Conservation (phyloP, 1,140 invertebrate species). For the Whitmania pigra region DNA sequence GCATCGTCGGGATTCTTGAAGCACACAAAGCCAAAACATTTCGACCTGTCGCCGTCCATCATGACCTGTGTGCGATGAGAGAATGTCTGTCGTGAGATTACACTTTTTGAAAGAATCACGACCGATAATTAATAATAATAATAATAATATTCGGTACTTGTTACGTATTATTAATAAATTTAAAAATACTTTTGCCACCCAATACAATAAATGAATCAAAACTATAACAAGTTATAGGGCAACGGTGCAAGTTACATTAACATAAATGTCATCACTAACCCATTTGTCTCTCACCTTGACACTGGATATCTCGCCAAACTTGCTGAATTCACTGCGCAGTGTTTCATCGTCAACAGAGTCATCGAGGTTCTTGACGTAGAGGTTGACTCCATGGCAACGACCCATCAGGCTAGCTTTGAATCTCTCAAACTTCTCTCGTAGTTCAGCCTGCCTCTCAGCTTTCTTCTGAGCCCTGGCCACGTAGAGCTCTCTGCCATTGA, state of each 20-base stretch:
- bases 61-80: conserved; percentile 36
- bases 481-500: conserved; percentile 35
- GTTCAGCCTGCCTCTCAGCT: conserved; percentile 85
- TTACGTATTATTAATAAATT: too few relatives aligned
- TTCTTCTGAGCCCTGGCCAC: conserved; percentile 96
- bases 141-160: too few relatives aligned
- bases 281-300: conserved; percentile 59
- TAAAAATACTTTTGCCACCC: too few relatives aligned
- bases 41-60: conserved; percentile 49
- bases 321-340: conserved; percentile 80
- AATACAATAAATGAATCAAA: too few relatives aligned
- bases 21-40: conserved; percentile 98
- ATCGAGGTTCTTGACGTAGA: conserved; percentile 97
- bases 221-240: too few relatives aligned
- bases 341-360: conserved; percentile 92
- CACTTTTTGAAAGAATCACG: too few relatives aligned
- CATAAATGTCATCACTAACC: neutral
- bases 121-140: too few relatives aligned
- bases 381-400: conserved; percentile 74
- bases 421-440: conserved; percentile 89
- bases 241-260: too few relatives aligned
- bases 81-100: neutral
- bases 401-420: conserved; percentile 3
- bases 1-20: conserved; percentile 95
- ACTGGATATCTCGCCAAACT: conserved; percentile 90